A percentile compares a stretch with the other conserved stretches of the same genome.
phyloP scores from a whole-genome alignment of 2,888 invertebrate species.

The Arrhopalites spinosus region DNA sequence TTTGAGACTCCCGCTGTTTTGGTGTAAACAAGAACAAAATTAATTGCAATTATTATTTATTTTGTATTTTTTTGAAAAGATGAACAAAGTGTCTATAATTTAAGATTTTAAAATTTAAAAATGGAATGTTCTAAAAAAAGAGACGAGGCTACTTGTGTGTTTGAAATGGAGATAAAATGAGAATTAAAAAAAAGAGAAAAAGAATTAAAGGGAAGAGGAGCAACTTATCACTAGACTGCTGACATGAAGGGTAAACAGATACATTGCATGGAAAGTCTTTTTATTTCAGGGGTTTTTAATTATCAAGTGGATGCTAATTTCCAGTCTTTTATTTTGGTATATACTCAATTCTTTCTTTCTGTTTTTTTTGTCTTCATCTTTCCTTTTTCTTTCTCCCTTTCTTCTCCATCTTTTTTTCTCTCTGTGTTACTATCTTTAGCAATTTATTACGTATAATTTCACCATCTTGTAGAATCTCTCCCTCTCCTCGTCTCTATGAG shows the following conservation, averaged over 20 bases:
- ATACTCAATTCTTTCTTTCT: constrained; percentile 6
- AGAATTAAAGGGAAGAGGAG: not conserved
- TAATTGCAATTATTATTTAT: too few relatives aligned
- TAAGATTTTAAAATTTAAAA: too few relatives aligned
- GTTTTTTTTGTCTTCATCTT: not conserved
- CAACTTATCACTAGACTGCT: constrained; percentile 22
- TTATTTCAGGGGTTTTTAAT: constrained; percentile 26
- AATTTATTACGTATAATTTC: not conserved
- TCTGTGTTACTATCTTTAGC: not conserved
- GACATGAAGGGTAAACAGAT: constrained; percentile 33
- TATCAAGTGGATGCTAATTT: constrained; percentile 23
- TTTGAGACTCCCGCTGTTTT: too few relatives aligned
- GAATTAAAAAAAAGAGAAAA: not conserved
- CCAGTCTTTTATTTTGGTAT: constrained; percentile 25
- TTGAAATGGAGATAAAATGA: too few relatives aligned
- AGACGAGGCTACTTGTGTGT: too few relatives aligned
- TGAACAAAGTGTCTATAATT: too few relatives aligned
- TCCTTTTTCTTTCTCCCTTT: not conserved
- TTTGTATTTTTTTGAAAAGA: too few relatives aligned
- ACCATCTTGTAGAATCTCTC: too few relatives aligned
- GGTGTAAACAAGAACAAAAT: too few relatives aligned
- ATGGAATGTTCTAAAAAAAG: too few relatives aligned
- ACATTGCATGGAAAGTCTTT: constrained; percentile 16
- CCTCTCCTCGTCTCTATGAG: too few relatives aligned
- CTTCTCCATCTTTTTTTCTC: not conserved